Evolutionary conservation across 2,113 vertebrate species (phyloP), one percentile per base, ranked within the genome.

Genomic region (Chionomys nivalis): DNA sequence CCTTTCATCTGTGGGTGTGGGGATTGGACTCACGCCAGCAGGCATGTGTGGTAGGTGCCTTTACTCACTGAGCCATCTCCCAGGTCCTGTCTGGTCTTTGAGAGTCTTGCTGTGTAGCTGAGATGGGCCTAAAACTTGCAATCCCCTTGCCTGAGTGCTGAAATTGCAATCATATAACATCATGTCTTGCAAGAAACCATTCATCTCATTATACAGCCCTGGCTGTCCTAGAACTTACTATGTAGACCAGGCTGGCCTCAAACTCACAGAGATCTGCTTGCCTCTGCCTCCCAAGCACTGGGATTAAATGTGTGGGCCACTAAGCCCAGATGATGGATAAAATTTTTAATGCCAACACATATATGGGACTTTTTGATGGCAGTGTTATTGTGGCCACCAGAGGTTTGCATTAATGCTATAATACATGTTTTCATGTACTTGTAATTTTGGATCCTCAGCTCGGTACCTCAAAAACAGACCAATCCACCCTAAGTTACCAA

Each of bases 401-500:
- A 26, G 63, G 49, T 17, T 19, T 81, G 0, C 78, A 7, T 77
- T 58, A 42, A 47, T 33, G 49, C 16, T 9, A 77, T 79, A 61
- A 28, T 19, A 94, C 83, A 89, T 68, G n/a, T 58, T 70, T 75
- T 42, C 14, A 16, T 90, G 23, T 70, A 19, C 24, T 26, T 23
- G 87, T 21, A 14, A 91, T 94, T 87, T 85, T 65, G 7, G 63
- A 31, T 68, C 47, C 85, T 81, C 7, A 89, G 39, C 7, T 68
- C 31, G 24, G 81, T 24, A 86, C 58, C 77, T 86, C 44, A 55
- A 81, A 96, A 95, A 89, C 65, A 39, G n/a, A 55, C 52, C 49
- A 91, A 42, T 89, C 70, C 42, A 94, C 73, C 31, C 36, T n/a
- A 96, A 92, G 68, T 94, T 72, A 77, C 49, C 81, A 90, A 89